Evolutionary conservation across 1,140 invertebrate species (phyloP), one percentile per base, ranked within the genome.

Genomic region (Drosophila rufa): DNA sequence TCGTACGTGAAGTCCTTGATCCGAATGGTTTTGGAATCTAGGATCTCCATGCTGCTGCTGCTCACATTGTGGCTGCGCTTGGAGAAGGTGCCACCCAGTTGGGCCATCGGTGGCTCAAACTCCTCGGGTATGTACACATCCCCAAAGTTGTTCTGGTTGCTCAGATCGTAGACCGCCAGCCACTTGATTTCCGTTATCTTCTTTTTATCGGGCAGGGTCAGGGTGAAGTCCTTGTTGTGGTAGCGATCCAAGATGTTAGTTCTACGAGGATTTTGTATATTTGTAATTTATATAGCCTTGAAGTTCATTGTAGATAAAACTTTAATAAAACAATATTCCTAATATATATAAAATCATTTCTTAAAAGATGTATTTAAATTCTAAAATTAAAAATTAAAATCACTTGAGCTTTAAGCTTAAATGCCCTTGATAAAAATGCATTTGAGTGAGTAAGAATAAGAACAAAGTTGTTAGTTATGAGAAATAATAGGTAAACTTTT

Each of bases 41-140:
- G 55, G 43, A 98, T 95, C 68, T 96, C 94, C 2, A 98, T 94
- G 1, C 94, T 93, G 38, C 95, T 96, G n/a, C 97, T 97, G 43
- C 94, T 94, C 0, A 97, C 95, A 36, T 94, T 94, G 87, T 97
- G 95, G 1, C 94, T 95, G 75, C 95, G 94, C 62, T 95, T 95
- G 0, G 95, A 95, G 1, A 99, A 93, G 64, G 96, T 95, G 0
- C 95, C 95, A 4, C 97, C 95, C 50, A 93, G 94, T 77, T 97
- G 96, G 1, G 95, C 94, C 15, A 95, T 93, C 0, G 98, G 98
- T n/a, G 97, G 96, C 83, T 98, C 96, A 92, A 98, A 98, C 60
- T 97, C 97, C 80, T 98, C 97, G 0, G 97, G 97, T 76, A 98
- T 96, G 82, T 96, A 97, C 33, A 98, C 95, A 93, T 98, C 98